A percentile compares a stretch with the other conserved stretches of the same genome.
Evolutionary conservation across 2,797 vertebrate genomes (phyloP).

Genomic region (Tapirus indicus): DNA sequence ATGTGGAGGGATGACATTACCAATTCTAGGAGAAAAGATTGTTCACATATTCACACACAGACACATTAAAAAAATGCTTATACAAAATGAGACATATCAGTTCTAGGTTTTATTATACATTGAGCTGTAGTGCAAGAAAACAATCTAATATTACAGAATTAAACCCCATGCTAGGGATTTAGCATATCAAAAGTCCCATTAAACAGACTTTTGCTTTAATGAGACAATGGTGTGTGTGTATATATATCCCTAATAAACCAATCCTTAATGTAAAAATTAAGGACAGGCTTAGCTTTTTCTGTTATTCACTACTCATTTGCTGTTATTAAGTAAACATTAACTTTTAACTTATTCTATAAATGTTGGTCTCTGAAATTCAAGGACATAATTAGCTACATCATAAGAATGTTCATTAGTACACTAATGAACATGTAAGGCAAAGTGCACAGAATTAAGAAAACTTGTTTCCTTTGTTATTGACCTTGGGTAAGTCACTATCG

Average conservation of each 20-base stretch:
- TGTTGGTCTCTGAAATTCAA: constrained; percentile 33
- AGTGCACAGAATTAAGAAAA: background rate
- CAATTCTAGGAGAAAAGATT: constrained; percentile 10
- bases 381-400: background rate
- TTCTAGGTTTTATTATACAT: constrained; percentile 7
- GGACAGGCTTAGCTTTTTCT: background rate
- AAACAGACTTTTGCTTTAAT: background rate
- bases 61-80: constrained; percentile 8
- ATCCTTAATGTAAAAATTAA: constrained; percentile 48
- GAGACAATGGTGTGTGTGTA: background rate
- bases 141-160: background rate
- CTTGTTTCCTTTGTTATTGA: background rate
- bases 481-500: background rate
- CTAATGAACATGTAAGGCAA: background rate
- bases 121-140: constrained; percentile 1
- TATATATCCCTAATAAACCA: background rate
- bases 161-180: background rate
- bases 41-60: background rate
- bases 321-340: background rate
- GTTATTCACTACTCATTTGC: background rate
- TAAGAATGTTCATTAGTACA: background rate
- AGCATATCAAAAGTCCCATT: background rate
- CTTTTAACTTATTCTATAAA: background rate
- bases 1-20: background rate
- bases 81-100: background rate